phyloP scores from a whole-genome alignment of 2,113 vertebrate genomes.

The Amia ocellicauda region DNA sequence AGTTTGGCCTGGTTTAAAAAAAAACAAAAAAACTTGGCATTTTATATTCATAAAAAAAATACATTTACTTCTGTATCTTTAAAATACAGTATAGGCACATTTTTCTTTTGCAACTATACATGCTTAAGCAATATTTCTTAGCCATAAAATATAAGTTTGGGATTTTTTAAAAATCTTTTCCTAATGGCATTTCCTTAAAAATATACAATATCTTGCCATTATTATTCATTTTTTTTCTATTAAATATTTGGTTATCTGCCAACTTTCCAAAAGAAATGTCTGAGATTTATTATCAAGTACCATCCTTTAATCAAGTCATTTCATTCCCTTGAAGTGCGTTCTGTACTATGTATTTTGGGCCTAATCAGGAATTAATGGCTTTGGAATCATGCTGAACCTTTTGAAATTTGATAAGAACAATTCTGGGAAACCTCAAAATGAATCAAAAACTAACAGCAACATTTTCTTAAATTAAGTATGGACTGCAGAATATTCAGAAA shows the following conservation, averaged over 20 bases:
- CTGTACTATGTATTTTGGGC: no score
- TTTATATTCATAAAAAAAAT: slow-evolving; percentile 13
- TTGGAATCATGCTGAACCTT: background rate
- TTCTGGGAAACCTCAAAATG: no score
- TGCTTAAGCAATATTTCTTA: background rate
- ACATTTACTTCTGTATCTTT: background rate
- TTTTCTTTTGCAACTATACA: background rate
- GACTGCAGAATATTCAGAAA: no score
- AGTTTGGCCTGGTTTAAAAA: background rate
- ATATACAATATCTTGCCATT: slow-evolving; percentile 9
- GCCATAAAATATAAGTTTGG: background rate
- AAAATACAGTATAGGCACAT: slow-evolving; percentile 20
- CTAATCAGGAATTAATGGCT: background rate
- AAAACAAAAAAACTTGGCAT: no score
- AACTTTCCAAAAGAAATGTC: background rate
- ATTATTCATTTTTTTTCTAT: background rate
- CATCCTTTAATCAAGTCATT: background rate
- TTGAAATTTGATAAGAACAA: no score
- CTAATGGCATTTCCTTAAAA: slow-evolving; percentile 8
- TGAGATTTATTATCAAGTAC: background rate
- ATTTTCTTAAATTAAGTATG: no score
- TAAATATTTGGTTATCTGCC: slow-evolving; percentile 2
- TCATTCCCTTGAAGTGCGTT: background rate
- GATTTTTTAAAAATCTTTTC: background rate
- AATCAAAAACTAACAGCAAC: no score